Conservation (phyloP, 2,888 invertebrate genomes). For the Caenorhabditis macrosperma region DNA sequence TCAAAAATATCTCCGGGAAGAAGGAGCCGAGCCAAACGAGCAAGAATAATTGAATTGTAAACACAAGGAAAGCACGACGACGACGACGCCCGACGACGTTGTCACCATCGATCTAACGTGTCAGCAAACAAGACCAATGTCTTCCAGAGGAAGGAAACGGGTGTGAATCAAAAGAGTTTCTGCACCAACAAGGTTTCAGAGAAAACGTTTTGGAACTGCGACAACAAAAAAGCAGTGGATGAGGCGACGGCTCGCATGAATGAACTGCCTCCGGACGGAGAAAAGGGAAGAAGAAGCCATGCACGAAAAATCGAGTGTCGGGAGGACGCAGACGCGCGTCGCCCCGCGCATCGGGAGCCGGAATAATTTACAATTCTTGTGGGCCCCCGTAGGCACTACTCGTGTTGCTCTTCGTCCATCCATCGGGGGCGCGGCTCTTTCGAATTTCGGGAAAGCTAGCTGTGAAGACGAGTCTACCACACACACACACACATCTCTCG, state of each 20-base stretch:
- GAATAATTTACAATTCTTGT: constrained; percentile 58
- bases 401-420: constrained; percentile 36
- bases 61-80: constrained; percentile 24
- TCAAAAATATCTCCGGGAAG: constrained; percentile 45
- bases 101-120: neutral
- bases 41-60: constrained; percentile 55
- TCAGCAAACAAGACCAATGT: constrained; percentile 24
- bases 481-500: too few species aligned
- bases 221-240: constrained; percentile 16
- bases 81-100: neutral
- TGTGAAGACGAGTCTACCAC: constrained; percentile 26
- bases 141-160: neutral
- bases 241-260: constrained; percentile 36
- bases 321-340: constrained; percentile 37
- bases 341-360: constrained; percentile 40
- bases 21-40: constrained; percentile 42
- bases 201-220: constrained; percentile 13
- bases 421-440: constrained; percentile 16
- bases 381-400: constrained; percentile 27
- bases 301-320: constrained; percentile 55
- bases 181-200: neutral
- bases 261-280: constrained; percentile 35
- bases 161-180: neutral
- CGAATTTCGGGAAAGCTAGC: constrained; percentile 22
- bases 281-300: constrained; percentile 41